Percentiles rank a stretch among this genome's conserved stretches.
Conservation (phyloP, 2,113 vertebrate genomes). For the Sitta europaea region DNA sequence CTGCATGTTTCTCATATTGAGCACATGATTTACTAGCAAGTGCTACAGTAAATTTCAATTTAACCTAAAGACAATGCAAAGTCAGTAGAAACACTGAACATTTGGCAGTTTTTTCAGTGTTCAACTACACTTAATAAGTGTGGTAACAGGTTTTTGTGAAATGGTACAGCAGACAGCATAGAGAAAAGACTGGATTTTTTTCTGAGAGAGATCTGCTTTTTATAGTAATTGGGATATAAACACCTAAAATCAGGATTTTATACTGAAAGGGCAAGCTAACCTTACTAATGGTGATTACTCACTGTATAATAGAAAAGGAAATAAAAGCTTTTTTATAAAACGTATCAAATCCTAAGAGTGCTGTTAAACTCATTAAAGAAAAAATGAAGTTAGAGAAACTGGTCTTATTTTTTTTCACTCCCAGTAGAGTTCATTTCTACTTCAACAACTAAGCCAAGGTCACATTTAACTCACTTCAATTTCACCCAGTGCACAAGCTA, state of each 20-base stretch:
- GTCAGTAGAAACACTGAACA: background rate
- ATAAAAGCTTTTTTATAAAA: slow-evolving; percentile 79
- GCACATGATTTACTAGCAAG: background rate
- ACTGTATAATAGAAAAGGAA: slow-evolving; percentile 77
- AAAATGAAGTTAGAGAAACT: slow-evolving; percentile 84
- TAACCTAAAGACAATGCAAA: slow-evolving; percentile 19
- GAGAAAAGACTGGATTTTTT: background rate
- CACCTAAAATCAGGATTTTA: slow-evolving; percentile 66
- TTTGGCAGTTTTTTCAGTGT: background rate
- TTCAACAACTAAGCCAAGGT: slow-evolving; percentile 87
- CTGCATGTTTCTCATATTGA: background rate
- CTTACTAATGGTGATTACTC: slow-evolving; percentile 76
- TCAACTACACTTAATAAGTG: slow-evolving; percentile 7
- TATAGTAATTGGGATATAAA: slow-evolving; percentile 66
- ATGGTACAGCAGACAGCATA: background rate
- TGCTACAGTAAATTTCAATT: background rate
- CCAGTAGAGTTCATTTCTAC: slow-evolving; percentile 85
- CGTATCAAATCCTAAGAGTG: slow-evolving; percentile 81
- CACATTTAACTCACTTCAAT: slow-evolving; percentile 87
- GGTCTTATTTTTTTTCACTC: slow-evolving; percentile 79
- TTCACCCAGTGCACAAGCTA: slow-evolving; percentile 85
- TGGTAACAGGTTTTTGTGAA: slow-evolving; percentile 4
- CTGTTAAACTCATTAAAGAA: slow-evolving; percentile 85
- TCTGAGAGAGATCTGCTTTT: slow-evolving; percentile 22
- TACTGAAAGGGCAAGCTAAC: slow-evolving; percentile 74